Base-by-base conservation (phyloP, 1,140 invertebrate species). In the Polypedilum vanderplanki region DNA sequence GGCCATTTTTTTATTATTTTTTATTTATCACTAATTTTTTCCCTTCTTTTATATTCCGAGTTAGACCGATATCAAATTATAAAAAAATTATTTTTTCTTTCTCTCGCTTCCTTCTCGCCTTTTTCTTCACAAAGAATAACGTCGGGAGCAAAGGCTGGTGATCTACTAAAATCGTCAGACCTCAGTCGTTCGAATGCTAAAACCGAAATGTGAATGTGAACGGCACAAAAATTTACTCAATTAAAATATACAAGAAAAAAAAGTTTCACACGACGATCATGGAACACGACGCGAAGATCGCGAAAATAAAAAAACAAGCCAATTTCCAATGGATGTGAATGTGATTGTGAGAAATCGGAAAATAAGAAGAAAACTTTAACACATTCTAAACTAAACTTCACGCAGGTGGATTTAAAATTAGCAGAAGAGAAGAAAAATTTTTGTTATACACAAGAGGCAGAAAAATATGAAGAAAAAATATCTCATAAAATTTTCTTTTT, bases 161-260 rank as follows among this genome's bases (percentile, higher is more conserved):
- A 82, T 83, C 81, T 83, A 83, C 81, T 83, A 80, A 33, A 70
- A 83, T 82, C 81, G 81, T 80, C 80, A 82, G 81, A 83, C 82
- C 80, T 80, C 81, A 79, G 81, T 83, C 81, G 81, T 83, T 83
- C 81, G 81, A 83, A 82, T 73, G 65, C 65, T 70, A 20, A 70
- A 70, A 70, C 65, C 65, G 65, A 70, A 70, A 70, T 70, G 65
- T 70, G 65, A 70, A 70, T 70, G 65, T 70, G 65, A 70, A 70
- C n/a, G 12, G 12, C n/a, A 57, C 12, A 57, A 57, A 57, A 57
- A 57, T 57, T 70, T 70, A 20, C 65, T 22, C 65, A 70, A 70
- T 70, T 20, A 70, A 70, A 70, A 57, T 57, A 57, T 57, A 57
- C n/a, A 4, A n/a, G 46, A 57, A 70, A 70, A 22, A 70, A 18